A percentile compares a stretch with the other conserved stretches of the same genome.
Evolutionary conservation across 2,113 vertebrate species (phyloP).

Genomic region (Struthidea cinerea): DNA sequence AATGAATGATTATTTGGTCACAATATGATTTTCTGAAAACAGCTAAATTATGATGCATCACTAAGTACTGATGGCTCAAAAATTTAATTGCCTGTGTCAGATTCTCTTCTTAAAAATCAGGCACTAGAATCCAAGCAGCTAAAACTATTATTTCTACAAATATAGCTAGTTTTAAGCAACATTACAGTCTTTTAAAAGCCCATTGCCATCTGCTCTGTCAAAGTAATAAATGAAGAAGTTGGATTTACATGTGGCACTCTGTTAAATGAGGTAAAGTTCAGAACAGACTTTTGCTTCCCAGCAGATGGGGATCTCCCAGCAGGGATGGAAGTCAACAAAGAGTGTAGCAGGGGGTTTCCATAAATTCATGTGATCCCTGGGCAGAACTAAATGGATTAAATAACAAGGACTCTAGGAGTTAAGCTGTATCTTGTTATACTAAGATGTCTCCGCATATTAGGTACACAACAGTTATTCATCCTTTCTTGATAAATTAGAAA

Average conservation of each 20-base stretch:
- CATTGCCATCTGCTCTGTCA: conserved; percentile 51
- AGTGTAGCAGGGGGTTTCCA: conserved; percentile 45
- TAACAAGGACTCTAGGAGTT: conserved; percentile 54
- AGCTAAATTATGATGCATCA: conserved; percentile 26
- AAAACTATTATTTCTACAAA: conserved; percentile 36
- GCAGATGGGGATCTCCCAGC: conserved; percentile 71
- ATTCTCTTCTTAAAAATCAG: conserved; percentile 44
- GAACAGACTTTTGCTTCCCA: conserved; percentile 33
- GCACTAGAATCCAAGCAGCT: not conserved
- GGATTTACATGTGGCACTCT: conserved; percentile 33
- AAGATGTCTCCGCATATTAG: conserved; percentile 1
- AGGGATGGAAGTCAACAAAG: conserved; percentile 69
- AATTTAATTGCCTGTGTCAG: conserved; percentile 24
- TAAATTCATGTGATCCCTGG: conserved; percentile 50
- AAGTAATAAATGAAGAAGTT: conserved; percentile 52
- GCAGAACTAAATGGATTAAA: conserved; percentile 69
- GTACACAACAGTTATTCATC: not conserved
- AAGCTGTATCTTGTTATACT: conserved; percentile 60
- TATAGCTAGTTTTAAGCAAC: conserved; percentile 9
- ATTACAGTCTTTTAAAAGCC: conserved; percentile 37
- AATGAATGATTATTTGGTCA: conserved; percentile 20
- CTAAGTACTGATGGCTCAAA: conserved; percentile 42
- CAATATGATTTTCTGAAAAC: conserved; percentile 52
- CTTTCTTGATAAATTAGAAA: not conserved
- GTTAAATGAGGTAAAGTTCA: conserved; percentile 54